A percentile compares a stretch with the other conserved stretches of the same genome.
phyloP scores from a whole-genome alignment of 2,113 vertebrate species.

The Hydrochoerus hydrochaeris region DNA sequence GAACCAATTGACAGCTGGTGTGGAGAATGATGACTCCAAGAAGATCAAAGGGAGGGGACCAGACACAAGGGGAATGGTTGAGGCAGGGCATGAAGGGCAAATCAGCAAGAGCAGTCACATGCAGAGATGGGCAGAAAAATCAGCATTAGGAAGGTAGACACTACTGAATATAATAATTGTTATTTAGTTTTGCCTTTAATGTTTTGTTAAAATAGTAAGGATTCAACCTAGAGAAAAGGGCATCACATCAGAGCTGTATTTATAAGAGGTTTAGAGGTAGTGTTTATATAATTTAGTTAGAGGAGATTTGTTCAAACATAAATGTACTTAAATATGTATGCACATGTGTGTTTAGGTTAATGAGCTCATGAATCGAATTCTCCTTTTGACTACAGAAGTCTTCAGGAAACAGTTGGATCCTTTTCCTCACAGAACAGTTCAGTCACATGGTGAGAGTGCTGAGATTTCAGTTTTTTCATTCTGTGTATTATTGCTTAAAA shows the following conservation, averaged over 20 bases:
- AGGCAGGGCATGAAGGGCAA: background rate
- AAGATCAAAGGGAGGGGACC: background rate
- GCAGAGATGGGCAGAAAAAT: background rate
- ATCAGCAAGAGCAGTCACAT: background rate
- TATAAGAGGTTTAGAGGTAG: background rate
- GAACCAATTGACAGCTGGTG: background rate
- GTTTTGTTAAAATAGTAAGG: background rate
- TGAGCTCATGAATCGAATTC: conserved; percentile 91
- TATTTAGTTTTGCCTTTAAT: background rate
- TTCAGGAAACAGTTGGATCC: conserved; percentile 91
- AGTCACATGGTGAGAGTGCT: conserved; percentile 91
- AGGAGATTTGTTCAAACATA: background rate
- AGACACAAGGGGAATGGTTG: background rate
- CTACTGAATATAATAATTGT: background rate
- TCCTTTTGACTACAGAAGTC: conserved; percentile 91
- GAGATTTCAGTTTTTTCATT: conserved; percentile 15
- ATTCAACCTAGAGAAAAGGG: background rate
- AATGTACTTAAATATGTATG: conserved; percentile 49
- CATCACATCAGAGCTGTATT: background rate
- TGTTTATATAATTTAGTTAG: background rate
- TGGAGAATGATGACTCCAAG: background rate
- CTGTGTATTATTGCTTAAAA: conserved; percentile 61
- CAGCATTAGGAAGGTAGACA: background rate
- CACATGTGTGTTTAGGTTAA: conserved; percentile 87
- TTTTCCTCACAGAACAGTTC: conserved; percentile 90